These are phyloP conservation scores for Leuciscus waleckii DNA, from an alignment of 2,797 vertebrate genomes.

Conservation along the genomic window DNA sequence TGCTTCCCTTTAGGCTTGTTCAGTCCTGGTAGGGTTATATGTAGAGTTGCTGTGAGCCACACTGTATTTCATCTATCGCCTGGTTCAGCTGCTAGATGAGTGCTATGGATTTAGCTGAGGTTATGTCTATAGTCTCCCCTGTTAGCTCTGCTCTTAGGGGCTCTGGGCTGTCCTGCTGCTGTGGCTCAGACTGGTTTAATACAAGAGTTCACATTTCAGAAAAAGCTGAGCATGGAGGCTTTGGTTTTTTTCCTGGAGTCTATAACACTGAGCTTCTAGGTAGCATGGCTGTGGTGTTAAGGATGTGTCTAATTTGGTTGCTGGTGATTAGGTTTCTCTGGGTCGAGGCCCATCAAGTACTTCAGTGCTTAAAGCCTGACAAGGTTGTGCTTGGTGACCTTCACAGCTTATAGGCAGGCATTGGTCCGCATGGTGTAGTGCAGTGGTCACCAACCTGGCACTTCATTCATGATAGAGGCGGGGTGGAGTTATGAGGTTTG, in stretches of 20 bases:
- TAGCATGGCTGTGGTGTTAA: not conserved
- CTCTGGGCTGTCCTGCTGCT: not conserved
- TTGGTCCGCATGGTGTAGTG: no score
- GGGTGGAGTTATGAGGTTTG: not conserved
- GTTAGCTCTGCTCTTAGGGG: not conserved
- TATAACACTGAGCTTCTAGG: not conserved
- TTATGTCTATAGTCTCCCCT: not conserved
- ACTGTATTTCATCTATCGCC: no score
- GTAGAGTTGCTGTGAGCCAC: no score
- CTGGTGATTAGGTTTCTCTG: not conserved
- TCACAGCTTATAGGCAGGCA: not conserved
- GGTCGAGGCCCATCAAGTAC: not conserved
- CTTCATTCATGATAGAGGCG: no score
- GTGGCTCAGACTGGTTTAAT: not conserved
- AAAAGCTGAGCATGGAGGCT: not conserved
- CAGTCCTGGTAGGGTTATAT: no score
- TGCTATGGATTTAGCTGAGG: not conserved
- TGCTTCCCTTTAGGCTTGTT: no score
- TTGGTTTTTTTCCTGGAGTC: not conserved
- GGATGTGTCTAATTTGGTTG: not conserved
- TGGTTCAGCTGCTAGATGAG: not conserved
- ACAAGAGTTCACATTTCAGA: not conserved
- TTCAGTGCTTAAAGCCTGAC: no score
- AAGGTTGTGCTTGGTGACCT: not conserved
- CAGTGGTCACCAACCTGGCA: no score